Evolutionary conservation across 2,888 invertebrate genomes (phyloP).

Genomic region (Leptogaster cylindrica): DNA sequence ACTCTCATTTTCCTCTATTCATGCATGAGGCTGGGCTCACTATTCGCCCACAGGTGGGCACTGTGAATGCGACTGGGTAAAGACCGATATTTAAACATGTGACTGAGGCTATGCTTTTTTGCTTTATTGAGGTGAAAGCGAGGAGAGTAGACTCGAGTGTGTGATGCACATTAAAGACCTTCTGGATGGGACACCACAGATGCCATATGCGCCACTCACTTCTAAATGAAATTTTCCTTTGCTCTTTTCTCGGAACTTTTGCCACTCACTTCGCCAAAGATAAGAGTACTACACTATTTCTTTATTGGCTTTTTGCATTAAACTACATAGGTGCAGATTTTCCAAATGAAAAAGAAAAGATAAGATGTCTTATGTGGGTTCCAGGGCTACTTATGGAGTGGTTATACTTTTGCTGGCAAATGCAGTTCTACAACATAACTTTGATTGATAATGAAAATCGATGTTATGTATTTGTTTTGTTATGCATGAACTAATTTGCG

Average conservation of each 20-base stretch:
- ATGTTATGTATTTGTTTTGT: no score
- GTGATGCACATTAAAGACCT: slow-evolving; percentile 46
- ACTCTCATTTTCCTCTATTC: slow-evolving; percentile 30
- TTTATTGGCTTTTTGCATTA: slow-evolving; percentile 47
- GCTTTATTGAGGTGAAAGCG: slow-evolving; percentile 41
- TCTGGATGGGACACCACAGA: slow-evolving; percentile 36
- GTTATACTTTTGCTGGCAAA: no score
- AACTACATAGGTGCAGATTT: slow-evolving; percentile 43
- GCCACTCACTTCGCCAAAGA: slow-evolving; percentile 34
- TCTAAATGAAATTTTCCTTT: slow-evolving; percentile 47
- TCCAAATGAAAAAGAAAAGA: slow-evolving; percentile 22
- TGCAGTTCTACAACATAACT: no score
- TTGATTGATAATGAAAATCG: no score
- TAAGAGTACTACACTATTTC: slow-evolving; percentile 39
- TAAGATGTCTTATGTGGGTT: slow-evolving; percentile 33
- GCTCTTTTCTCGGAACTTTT: slow-evolving; percentile 45
- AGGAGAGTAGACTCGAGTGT: slow-evolving; percentile 46
- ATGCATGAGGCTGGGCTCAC: not conserved
- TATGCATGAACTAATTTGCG: no score
- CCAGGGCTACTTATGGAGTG: slow-evolving; percentile 45
- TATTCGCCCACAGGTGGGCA: slow-evolving; percentile 32
- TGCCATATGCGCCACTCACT: slow-evolving; percentile 44
- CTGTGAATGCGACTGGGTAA: not conserved
- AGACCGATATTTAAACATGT: slow-evolving; percentile 33
- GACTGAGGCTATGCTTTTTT: slow-evolving; percentile 11